Percentiles rank a stretch among this genome's conserved stretches.
Evolutionary conservation across 2,888 invertebrate species (phyloP).

Genomic region (Heteropelma amictum): DNA sequence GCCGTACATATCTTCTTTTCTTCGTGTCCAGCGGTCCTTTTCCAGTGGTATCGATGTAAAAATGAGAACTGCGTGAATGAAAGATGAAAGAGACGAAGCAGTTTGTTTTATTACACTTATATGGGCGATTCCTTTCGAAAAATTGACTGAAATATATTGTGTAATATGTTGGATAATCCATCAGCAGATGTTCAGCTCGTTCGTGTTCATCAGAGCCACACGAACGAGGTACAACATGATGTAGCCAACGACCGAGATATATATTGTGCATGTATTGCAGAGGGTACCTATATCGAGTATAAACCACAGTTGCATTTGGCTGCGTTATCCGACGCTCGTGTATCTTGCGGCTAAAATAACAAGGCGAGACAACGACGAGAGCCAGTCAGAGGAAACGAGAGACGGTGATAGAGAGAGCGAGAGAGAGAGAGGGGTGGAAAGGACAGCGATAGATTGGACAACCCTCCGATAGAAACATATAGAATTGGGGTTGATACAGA

Average conservation of each 20-base stretch:
- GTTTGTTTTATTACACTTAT: not conserved
- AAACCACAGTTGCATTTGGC: constrained; percentile 45
- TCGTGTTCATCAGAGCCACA: constrained; percentile 1
- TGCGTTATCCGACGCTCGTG: constrained; percentile 58
- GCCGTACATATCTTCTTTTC: no score
- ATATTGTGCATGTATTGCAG: constrained; percentile 5
- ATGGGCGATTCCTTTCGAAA: not conserved
- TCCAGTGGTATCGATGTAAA: no score
- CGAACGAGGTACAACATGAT: not conserved
- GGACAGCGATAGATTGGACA: constrained; percentile 16
- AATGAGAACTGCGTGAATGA: no score
- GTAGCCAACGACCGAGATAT: not conserved
- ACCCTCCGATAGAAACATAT: constrained; percentile 48
- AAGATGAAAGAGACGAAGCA: no score
- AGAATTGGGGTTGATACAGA: constrained; percentile 31
- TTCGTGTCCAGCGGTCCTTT: no score
- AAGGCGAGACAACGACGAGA: constrained; percentile 45
- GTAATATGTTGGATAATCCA: constrained; percentile 6
- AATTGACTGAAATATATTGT: not conserved
- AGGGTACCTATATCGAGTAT: constrained; percentile 37
- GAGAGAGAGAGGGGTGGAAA: constrained; percentile 16
- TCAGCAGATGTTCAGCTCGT: not conserved
- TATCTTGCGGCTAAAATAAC: constrained; percentile 63
- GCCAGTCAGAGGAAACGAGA: not conserved
- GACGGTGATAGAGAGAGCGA: not conserved